A percentile compares a stretch with the other conserved stretches of the same genome.
Evolutionary conservation across 2,797 vertebrate species (phyloP).

Genomic region (Bovichtus diacanthus): DNA sequence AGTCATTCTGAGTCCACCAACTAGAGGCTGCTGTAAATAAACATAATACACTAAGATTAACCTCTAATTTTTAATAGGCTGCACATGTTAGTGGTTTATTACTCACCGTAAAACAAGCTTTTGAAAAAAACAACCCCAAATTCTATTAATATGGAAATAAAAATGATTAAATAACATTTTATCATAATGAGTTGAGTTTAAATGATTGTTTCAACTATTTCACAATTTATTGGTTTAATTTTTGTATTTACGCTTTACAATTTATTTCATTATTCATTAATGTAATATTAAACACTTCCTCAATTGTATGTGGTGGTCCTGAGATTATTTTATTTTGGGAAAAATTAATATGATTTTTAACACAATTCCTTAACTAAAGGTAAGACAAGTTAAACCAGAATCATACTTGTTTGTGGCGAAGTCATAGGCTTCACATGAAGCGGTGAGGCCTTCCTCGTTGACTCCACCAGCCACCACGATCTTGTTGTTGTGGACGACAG

Average conservation of each 20-base stretch:
- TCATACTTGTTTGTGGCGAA: conserved; percentile 93
- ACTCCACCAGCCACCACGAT: conserved; percentile 93
- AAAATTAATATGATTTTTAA: not conserved
- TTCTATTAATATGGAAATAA: no score
- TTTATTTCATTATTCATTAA: not conserved
- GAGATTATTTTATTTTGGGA: no score
- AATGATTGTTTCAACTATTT: no score
- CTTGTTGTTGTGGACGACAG: conserved; percentile 89
- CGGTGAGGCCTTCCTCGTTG: conserved; percentile 94
- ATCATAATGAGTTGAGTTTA: no score
- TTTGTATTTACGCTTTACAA: not conserved
- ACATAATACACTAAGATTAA: no score
- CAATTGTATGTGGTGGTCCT: not conserved
- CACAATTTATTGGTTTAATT: not conserved
- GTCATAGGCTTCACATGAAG: conserved; percentile 91
- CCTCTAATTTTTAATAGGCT: no score
- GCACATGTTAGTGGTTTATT: not conserved
- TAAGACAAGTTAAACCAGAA: not conserved
- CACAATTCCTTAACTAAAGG: not conserved
- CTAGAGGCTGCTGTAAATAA: no score
- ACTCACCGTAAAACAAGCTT: no score
- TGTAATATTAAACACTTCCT: not conserved
- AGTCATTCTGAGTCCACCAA: no score
- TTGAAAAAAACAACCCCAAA: no score
- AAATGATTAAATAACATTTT: no score